Evolutionary conservation across 53 echinoderm and acorn worm genomes (phyloP), one percentile per base, ranked within the genome.

Genomic region (Arbacia lixula): DNA sequence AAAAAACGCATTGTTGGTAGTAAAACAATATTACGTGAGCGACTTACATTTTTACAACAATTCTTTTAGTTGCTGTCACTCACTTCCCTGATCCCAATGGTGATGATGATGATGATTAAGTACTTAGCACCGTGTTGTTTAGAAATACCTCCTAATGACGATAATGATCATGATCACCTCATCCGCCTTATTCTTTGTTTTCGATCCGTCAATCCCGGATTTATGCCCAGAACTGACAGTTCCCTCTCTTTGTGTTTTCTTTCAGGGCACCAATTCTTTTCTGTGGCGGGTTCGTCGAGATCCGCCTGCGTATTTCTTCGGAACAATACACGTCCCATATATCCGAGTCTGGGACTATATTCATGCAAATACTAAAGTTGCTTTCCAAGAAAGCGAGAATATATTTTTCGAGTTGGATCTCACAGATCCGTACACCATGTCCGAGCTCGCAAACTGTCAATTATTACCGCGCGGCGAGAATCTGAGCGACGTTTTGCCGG

Each of bases 321-420:
- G 98, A 49, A 98, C 98, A 34, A 94, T 98, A 55, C 98, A 98
- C 85, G 98, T 98, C 50, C 98, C 98, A 11, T 98, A 98, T 77
- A 89, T 92, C 12, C 88, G 92, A 29, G 98, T 98, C 32, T 98
- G 98, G 98, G 94, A 98, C 76, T 98, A 92, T 66, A 98, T 98
- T 41, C 98, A 94, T 5, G 88, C 88, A 28, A 98, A 94, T 78
- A 84, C 90, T 50, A 98, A 98, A 85, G 94, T 88, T 62, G 98
- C 98, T 43, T 98, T 98, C 72, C 77, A 84, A 14, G 88, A 98
- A 30, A 98, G 98, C 76, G 90, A 98, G 32, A 92, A 98, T 57
- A 94, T 94, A 34, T 98, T 94, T 62, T 94, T 98, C 76, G 94
- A 98, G 71, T 85, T 98, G 41, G 98, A 98, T 74, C 92, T 98